Percentiles rank a stretch among this genome's conserved stretches.
Evolutionary conservation across 2,888 invertebrate genomes (phyloP).

Genomic region (Apoderus coryli): DNA sequence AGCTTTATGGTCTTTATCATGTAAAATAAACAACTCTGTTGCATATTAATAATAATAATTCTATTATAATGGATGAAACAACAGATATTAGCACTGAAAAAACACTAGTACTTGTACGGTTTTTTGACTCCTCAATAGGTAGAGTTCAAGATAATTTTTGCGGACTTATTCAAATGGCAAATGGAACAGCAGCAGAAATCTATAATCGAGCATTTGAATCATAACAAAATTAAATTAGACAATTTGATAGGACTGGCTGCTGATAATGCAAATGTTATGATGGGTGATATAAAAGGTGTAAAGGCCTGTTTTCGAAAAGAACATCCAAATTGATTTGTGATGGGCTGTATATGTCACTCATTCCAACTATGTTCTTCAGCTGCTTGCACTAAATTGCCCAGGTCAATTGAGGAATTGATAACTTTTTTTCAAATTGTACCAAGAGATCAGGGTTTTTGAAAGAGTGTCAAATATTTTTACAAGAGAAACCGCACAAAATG

Average conservation of each 20-base stretch:
- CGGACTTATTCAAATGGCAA: conserved; percentile 7
- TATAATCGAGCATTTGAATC: conserved; percentile 3
- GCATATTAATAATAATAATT: too few relatives aligned
- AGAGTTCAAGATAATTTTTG: conserved; percentile 11
- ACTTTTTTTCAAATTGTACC: conserved; percentile 9
- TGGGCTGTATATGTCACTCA: conserved; percentile 8
- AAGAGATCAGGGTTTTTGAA: conserved; percentile 1
- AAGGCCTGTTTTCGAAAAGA: conserved; percentile 4
- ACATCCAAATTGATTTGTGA: conserved; percentile 5
- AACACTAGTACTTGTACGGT: conserved; percentile 15
- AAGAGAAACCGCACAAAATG: conserved; percentile 1
- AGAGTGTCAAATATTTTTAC: not conserved
- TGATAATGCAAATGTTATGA: conserved; percentile 8
- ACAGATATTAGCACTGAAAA: conserved; percentile 17
- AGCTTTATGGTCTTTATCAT: not conserved
- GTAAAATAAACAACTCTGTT: conserved; percentile 1
- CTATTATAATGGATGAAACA: conserved; percentile 20
- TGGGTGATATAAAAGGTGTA: conserved; percentile 6
- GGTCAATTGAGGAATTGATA: conserved; percentile 6
- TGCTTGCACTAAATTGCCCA: conserved; percentile 6
- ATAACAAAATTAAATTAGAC: conserved; percentile 7
- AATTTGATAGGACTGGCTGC: conserved; percentile 9
- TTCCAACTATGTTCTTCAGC: conserved; percentile 9
- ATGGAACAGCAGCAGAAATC: too few relatives aligned
- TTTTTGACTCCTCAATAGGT: conserved; percentile 7